phyloP scores from a whole-genome alignment of 2,888 invertebrate genomes.

The Drosophila subquinaria region DNA sequence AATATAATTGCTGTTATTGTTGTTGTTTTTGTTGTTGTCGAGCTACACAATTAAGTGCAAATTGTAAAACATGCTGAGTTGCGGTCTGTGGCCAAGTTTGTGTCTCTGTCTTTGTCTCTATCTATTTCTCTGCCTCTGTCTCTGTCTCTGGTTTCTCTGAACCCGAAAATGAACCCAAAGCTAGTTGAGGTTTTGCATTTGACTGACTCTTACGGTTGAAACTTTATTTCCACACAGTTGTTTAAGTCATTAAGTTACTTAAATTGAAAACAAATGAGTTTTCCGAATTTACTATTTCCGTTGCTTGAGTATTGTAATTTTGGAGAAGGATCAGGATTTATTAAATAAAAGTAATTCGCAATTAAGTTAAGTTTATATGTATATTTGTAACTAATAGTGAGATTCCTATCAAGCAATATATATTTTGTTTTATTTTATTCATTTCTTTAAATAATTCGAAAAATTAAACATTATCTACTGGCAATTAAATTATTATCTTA shows the following conservation, averaged over 20 bases:
- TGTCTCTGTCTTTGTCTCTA: conserved; percentile 10
- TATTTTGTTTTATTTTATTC: too few species aligned
- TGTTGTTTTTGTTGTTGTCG: conserved; percentile 46
- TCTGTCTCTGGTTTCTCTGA: neutral
- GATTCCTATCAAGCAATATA: too few species aligned
- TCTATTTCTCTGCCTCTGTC: conserved; percentile 6
- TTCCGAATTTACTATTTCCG: neutral
- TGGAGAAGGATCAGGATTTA: too few species aligned
- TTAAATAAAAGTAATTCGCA: too few species aligned
- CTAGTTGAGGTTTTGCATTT: conserved; percentile 51
- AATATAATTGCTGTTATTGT: conserved; percentile 45
- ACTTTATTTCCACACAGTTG: conserved; percentile 22
- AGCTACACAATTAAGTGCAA: conserved; percentile 64
- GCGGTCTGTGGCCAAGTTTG: conserved; percentile 41
- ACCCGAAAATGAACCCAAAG: conserved; percentile 13
- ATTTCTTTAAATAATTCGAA: neutral
- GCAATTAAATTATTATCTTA: too few species aligned
- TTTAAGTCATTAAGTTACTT: conserved; percentile 30
- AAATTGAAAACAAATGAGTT: conserved; percentile 14
- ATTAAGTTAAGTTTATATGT: neutral
- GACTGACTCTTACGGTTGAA: conserved; percentile 30
- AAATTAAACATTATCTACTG: too few species aligned
- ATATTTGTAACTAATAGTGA: too few species aligned
- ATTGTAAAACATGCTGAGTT: conserved; percentile 62
- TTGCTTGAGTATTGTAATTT: neutral